Conservation (phyloP, 2,797 vertebrate species). For the Crocidura indochinensis region DNA sequence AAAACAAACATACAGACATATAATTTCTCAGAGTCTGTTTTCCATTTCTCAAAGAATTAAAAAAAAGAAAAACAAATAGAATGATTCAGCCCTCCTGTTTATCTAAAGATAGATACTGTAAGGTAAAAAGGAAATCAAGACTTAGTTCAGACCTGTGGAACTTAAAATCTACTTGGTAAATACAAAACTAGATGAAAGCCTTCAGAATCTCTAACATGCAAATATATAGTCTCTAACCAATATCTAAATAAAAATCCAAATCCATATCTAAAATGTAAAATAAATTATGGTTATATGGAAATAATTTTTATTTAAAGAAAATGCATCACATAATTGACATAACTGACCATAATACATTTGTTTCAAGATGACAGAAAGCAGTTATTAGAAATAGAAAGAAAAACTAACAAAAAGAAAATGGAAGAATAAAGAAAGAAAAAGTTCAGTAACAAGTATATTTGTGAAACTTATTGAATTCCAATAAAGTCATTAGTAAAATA, state of each 20-base stretch:
- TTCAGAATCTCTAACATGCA: neutral
- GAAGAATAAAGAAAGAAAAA: too few relatives aligned
- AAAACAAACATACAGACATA: conserved; percentile 39
- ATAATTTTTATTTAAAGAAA: neutral
- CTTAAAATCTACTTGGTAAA: neutral
- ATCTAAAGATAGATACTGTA: neutral
- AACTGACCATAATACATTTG: too few relatives aligned
- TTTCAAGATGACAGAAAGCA: too few relatives aligned
- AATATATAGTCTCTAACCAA: neutral
- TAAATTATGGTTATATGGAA: neutral
- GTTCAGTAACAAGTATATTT: too few relatives aligned
- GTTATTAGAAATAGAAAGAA: too few relatives aligned
- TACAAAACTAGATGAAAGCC: neutral
- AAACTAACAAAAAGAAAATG: too few relatives aligned
- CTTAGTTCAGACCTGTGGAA: conserved; percentile 13
- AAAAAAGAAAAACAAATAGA: conserved; percentile 29
- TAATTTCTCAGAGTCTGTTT: conserved; percentile 42
- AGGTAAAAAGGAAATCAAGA: conserved; percentile 9
- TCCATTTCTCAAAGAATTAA: conserved; percentile 20
- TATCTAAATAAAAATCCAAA: neutral
- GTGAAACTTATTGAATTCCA: too few relatives aligned
- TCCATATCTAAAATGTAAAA: neutral
- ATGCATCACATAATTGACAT: too few relatives aligned
- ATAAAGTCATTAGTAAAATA: too few relatives aligned
- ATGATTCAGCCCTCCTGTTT: neutral